Base-by-base conservation (phyloP, 2,113 vertebrate genomes). In the Callipepla squamata region DNA sequence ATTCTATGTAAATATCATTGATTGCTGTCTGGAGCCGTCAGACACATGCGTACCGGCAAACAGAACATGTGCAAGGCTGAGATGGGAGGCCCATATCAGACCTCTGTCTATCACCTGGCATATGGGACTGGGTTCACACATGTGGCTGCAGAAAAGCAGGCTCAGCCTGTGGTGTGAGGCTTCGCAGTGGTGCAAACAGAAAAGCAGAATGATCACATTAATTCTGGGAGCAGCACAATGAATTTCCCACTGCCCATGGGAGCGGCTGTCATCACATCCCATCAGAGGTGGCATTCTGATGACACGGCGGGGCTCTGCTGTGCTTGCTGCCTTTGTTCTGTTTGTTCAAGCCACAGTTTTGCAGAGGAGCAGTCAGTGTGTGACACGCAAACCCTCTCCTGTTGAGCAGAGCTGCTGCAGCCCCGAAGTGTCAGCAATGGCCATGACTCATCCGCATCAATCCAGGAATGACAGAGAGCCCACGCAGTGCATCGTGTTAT, bases 61-160 rank as follows among this genome's bases (percentile, higher is more conserved):
- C 3, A 10, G 80, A 89, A 57, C 1, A 18, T 67, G 58, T 91
- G 75, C 47, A 8, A 82, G 58, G 13, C 88, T 85, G 89, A 55
- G 83, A 47, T 28, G 76, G 3, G 8, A 83, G 68, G 36, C 80
- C 84, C 1, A 2, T 9, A 2, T 9, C 79, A 80, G 90, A 61
- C 75, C 82, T 58, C 80, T 66, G 95, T 95, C 95, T 95, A 17
- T 91, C 95, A 89, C 95, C 70, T 38, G 84, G 51, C 94, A 94
- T 59, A 93, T 94, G 95, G 94, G 93, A 70, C 84, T 25, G 90
- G n/a, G 5, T 85, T 87, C 75, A 51, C 91, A 86, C 89, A 9
- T 75, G 93, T 13, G 87, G 53, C 69, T 70, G 8, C 62, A 32
- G 72, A 30, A 40, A 38, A 38, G 79, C 4, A n/a, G 47, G 17